Evolutionary conservation across 2,888 invertebrate species (phyloP), one percentile per base, ranked within the genome.

Genomic region (Ophraella communa): DNA sequence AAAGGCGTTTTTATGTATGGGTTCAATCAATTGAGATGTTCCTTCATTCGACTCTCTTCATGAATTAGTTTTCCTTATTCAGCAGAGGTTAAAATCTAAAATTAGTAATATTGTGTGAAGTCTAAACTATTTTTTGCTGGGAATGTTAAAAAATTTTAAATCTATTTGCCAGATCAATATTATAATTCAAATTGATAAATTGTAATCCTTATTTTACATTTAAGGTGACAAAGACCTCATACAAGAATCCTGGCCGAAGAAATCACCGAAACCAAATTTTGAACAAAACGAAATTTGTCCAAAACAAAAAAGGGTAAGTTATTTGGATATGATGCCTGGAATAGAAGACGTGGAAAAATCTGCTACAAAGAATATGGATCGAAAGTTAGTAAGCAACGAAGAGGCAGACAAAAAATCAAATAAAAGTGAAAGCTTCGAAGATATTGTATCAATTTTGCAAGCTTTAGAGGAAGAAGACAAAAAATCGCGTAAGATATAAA

Each of bases 381-480:
- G 71, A 18, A 69, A 76, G 62, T 24, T 74, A 39, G 72, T 76
- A n/a, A n/a, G n/a, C n/a, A n/a, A n/a, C n/a, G 73, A 74, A 24
- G 76, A 68, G 20, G 39, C 63, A 20, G 67, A 69, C n/a, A 72
- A 69, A 55, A 68, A 70, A 44, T 59, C 51, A 4, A 72, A 68
- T 53, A 44, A 61, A 20, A 67, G 64, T 49, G 73, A 69, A 17
- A 81, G 83, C 63, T 82, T 81, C 65, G 83, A 84, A 62, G 85
- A 85, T 69, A 82, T 84, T 45, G 80, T 81, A 8, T 80, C 80
- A 2, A 83, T 85, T 66, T 73, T 85, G 8, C 80, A 84, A 74
- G 82, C 81, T 57, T 71, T 85, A 27, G 84, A 84, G 74, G 79
- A 79, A 60, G 83, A 83, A 74, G 83, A 83, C 70, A 78, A 80